Evolutionary conservation across 2,888 invertebrate species (phyloP).

Genomic region (Leptinotarsa rubiginosa): DNA sequence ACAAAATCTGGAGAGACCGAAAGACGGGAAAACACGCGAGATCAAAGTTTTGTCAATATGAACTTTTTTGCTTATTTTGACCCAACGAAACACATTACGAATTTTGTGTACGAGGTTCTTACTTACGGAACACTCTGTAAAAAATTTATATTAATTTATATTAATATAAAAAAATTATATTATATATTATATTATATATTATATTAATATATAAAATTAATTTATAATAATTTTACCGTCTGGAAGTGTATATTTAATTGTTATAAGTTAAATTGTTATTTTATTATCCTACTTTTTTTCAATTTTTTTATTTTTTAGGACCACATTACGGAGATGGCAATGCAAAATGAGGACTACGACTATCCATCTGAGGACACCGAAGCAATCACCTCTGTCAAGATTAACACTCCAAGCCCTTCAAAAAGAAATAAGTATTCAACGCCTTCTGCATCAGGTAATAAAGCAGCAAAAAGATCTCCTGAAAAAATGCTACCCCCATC

Average conservation of each 20-base stretch:
- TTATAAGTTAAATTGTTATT: conserved; percentile 18
- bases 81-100: too few species aligned
- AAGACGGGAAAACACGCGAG: conserved; percentile 11
- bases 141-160: too few species aligned
- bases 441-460: conserved; percentile 22
- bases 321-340: conserved; percentile 23
- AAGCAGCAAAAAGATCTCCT: conserved; percentile 27
- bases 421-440: conserved; percentile 22
- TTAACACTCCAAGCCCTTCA: conserved; percentile 26
- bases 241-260: conserved; percentile 7
- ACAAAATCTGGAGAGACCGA: background rate
- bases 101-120: too few species aligned
- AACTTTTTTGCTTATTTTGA: background rate
- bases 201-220: too few species aligned
- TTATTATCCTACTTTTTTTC: background rate
- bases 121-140: too few species aligned
- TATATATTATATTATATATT: too few species aligned
- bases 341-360: conserved; percentile 26
- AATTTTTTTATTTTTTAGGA: conserved; percentile 18
- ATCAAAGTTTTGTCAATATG: background rate
- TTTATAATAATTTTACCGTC: background rate
- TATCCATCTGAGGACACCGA: conserved; percentile 18
- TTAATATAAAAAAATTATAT: too few species aligned
- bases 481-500: conserved; percentile 23
- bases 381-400: conserved; percentile 20